Percentiles rank a stretch among this genome's conserved stretches.
Evolutionary conservation across 2,888 invertebrate species (phyloP).

Genomic region (Colletes collaris): DNA sequence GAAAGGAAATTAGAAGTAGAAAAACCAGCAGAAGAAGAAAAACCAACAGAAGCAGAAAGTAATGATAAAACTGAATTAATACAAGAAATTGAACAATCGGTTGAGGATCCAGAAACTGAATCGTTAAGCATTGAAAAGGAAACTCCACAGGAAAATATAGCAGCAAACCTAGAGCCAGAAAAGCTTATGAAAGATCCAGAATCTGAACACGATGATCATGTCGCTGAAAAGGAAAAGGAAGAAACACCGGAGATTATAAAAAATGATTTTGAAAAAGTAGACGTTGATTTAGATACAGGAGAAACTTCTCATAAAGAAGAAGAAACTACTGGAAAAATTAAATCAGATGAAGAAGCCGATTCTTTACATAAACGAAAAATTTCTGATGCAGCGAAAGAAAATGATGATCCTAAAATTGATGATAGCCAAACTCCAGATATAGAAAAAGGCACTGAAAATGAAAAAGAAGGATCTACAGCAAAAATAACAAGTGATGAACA

Average conservation of each 20-base stretch:
- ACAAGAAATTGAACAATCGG: background rate
- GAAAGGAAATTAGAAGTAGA: background rate
- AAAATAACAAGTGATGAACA: background rate
- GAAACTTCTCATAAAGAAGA: background rate
- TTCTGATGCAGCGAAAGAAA: too few species aligned
- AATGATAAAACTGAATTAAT: conserved; percentile 1
- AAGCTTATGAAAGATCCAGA: background rate
- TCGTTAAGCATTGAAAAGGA: background rate
- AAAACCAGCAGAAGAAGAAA: background rate
- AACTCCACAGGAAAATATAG: background rate
- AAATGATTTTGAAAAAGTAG: background rate
- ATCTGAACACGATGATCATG: background rate
- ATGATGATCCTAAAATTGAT: background rate
- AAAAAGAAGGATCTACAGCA: too few species aligned
- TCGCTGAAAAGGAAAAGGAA: background rate
- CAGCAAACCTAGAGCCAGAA: background rate
- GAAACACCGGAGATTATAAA: background rate
- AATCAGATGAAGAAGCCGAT: background rate
- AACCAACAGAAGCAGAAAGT: background rate
- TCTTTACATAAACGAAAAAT: background rate
- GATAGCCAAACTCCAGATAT: background rate
- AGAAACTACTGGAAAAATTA: background rate
- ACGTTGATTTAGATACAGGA: background rate
- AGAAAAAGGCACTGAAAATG: background rate
- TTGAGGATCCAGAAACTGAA: background rate